A percentile compares a stretch with the other conserved stretches of the same genome.
Conservation (phyloP, 2,888 invertebrate genomes). For the Masnerella sp. region DNA sequence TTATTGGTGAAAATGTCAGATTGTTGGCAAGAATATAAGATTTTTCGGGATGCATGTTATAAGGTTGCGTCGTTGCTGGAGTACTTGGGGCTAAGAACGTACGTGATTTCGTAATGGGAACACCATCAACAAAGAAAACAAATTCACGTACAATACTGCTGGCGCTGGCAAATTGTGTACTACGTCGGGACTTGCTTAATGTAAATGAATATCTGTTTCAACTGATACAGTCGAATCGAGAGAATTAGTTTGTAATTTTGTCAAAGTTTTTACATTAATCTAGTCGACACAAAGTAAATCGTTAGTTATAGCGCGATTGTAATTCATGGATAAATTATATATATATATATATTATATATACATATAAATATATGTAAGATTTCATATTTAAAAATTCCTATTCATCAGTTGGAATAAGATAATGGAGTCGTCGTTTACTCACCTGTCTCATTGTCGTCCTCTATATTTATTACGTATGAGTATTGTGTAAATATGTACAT, state of each 20-base stretch:
- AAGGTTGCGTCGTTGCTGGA: conserved; percentile 3
- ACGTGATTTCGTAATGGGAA: conserved; percentile 31
- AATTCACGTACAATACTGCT: conserved; percentile 41
- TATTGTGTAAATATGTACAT: conserved; percentile 56
- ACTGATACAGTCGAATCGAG: conserved; percentile 48
- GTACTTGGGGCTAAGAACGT: conserved; percentile 6
- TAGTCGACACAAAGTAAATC: conserved; percentile 56
- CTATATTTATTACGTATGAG: conserved; percentile 51
- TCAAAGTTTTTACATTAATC: conserved; percentile 60
- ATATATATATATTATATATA: conserved; percentile 41
- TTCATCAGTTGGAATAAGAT: conserved; percentile 55
- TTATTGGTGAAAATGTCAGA: too few relatives aligned
- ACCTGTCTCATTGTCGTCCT: conserved; percentile 59
- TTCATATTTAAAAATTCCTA: conserved; percentile 55
- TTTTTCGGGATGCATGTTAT: too few relatives aligned
- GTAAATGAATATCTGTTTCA: conserved; percentile 59
- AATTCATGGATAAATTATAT: conserved; percentile 57
- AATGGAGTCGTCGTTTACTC: conserved; percentile 56
- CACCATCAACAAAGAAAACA: conserved; percentile 24
- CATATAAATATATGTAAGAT: conserved; percentile 54
- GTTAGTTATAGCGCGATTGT: conserved; percentile 57
- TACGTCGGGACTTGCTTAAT: conserved; percentile 50
- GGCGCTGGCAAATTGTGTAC: conserved; percentile 29
- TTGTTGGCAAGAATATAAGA: too few relatives aligned
- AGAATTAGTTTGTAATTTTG: conserved; percentile 59